phyloP scores from a whole-genome alignment of 2,797 vertebrate genomes.

The Nannoperca australis region DNA sequence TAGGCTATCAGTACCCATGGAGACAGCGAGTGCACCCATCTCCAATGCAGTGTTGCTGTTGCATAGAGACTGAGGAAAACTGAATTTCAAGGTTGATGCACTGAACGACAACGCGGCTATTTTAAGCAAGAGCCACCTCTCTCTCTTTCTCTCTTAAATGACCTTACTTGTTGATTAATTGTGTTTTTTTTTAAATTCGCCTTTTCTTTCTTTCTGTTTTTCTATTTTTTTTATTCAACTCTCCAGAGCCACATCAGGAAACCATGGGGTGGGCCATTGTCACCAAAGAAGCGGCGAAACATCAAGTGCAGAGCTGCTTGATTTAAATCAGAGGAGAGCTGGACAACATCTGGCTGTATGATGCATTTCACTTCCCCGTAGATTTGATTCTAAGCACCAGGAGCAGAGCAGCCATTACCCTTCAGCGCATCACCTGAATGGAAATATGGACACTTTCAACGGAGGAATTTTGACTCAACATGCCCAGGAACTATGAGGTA shows the following conservation, averaged over 20 bases:
- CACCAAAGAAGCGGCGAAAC: slow-evolving; percentile 41
- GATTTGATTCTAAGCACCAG: slow-evolving; percentile 48
- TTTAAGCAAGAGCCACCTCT: slow-evolving; percentile 48
- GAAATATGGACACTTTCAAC: slow-evolving; percentile 84
- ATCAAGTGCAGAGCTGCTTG: slow-evolving; percentile 30
- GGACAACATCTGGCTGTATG: slow-evolving; percentile 66
- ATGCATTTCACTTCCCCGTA: slow-evolving; percentile 74
- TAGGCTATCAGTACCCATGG: slow-evolving; percentile 74
- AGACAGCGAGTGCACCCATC: slow-evolving; percentile 71
- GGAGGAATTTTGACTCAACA: slow-evolving; percentile 83
- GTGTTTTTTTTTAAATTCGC: not conserved
- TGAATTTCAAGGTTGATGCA: slow-evolving; percentile 75
- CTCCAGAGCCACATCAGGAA: slow-evolving; percentile 50
- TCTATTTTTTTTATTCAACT: slow-evolving; percentile 60
- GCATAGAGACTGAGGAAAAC: slow-evolving; percentile 75
- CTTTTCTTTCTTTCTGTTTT: slow-evolving; percentile 39
- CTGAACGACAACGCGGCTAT: slow-evolving; percentile 73
- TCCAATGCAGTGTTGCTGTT: slow-evolving; percentile 77
- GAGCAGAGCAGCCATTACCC: slow-evolving; percentile 65
- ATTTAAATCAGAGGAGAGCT: slow-evolving; percentile 45
- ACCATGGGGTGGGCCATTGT: slow-evolving; percentile 63
- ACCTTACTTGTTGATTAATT: slow-evolving; percentile 64
- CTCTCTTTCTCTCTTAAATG: not conserved
- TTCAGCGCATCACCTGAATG: slow-evolving; percentile 77
- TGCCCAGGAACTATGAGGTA: slow-evolving; percentile 90